Evolutionary conservation across 2,113 vertebrate genomes (phyloP), one percentile per base, ranked within the genome.

Genomic region (Dicaeum eximium): DNA sequence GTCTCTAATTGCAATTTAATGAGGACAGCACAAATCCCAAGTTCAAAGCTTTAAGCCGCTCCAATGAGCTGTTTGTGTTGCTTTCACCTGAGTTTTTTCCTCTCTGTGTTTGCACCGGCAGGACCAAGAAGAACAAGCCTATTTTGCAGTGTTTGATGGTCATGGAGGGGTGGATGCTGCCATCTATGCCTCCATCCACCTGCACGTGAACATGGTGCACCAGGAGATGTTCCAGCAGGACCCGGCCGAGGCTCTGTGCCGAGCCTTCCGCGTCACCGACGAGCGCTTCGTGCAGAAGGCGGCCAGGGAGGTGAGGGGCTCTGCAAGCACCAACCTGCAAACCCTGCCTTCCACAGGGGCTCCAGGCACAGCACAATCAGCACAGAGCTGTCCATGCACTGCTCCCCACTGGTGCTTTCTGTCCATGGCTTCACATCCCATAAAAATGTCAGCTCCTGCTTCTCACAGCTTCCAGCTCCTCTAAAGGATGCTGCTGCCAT

Each of bases 101-200:
- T 86, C 80, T 14, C 17, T 84, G 40, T 94, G 65, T 84, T 95
- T 95, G 75, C 60, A 1, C 66, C 61, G 71, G 66, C 97, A 99
- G 99, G 99, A 99, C 96, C 99, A 99, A 95, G 99, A 99, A 93
- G 99, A 99, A 91, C 99, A 99, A 97, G 99, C 99, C 22, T 99
- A 98, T 96, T 99, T 99, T 62, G 99, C 98, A 1, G 99, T 99
- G 92, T 99, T 99, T 77, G 99, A 99, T 51, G 99, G 99, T 6
- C 99, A 99, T 0, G 99, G 99, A 5, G 99, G 99, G 12, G 98
- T 99, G 65, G 99, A 99, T 12, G 99, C 99, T 31, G 99, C 99
- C 86, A 99, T 99, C 74, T 99, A 99, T 7, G 99, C 99, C 3
- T 99, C 99, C 92, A 98, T 99, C 96, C 99, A 99, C 87, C 99